These are phyloP conservation scores for Mastomys coucha DNA, from an alignment of 2,113 vertebrate species.

Conservation along the genomic window DNA sequence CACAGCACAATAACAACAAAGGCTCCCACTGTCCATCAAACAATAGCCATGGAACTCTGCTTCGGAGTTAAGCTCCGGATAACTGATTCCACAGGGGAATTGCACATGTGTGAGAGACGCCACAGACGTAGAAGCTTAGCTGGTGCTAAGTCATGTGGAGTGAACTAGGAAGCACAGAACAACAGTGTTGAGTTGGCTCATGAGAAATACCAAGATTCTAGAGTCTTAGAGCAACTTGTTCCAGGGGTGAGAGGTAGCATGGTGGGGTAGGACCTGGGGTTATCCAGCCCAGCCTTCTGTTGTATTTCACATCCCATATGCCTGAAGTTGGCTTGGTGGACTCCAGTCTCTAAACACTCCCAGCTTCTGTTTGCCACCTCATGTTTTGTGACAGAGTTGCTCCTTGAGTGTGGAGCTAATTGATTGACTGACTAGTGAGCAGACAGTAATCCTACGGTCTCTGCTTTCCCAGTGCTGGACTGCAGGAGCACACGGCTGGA, in stretches of 20 bases:
- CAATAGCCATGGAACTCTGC: neutral
- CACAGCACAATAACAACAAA: neutral
- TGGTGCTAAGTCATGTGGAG: neutral
- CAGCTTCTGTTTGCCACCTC: neutral
- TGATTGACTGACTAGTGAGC: neutral
- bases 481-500: neutral
- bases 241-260: rapidly evolving
- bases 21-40: neutral
- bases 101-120: neutral
- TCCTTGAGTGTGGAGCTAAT: neutral
- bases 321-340: neutral
- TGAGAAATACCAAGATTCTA: neutral
- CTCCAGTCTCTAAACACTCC: neutral
- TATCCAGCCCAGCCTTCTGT: neutral
- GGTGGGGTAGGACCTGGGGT: neutral
- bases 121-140: neutral
- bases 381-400: neutral
- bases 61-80: neutral
- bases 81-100: neutral
- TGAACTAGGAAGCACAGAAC: neutral
- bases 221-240: neutral
- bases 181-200: neutral
- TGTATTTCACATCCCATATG: neutral
- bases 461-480: neutral
- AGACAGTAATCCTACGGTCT: neutral